Evolutionary conservation across 2,113 vertebrate genomes (phyloP), one percentile per base, ranked within the genome.

Genomic region (Semicossyphus pulcher): DNA sequence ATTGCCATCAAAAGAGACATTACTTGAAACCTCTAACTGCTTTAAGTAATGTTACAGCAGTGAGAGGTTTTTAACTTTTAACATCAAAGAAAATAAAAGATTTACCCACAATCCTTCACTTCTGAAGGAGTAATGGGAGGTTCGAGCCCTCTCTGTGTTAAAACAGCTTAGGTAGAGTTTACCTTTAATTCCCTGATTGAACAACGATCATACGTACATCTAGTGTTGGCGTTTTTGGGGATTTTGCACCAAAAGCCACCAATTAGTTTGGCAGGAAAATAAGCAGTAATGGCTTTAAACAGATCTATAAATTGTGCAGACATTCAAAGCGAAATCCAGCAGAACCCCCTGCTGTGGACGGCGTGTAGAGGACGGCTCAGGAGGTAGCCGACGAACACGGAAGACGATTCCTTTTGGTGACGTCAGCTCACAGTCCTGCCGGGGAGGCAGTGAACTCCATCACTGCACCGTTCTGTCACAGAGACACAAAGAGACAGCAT

Each of bases 401-500:
- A 23, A 7, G 34, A 21, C 0, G 18, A 1, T 37, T 65, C 65
- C 36, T 34, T 41, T 37, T 16, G 21, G 37, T 10, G 10, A 14
- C 54, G 44, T 16, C 1, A 16, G 16, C 29, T 93, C 87, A 90
- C 49, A 2, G 37, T 72, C 21, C 72, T 12, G 32, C 1, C 10
- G 83, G n/a, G 10, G 42, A 0, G 44, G 84, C 83, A 0, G 52
- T 70, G 72, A 90, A 87, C 26, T 90, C 53, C 4, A 86, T 88
- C 34, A 45, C 64, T 36, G 63, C 77, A 1, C 71, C 73, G 20
- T 39, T 88, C 92, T 94, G 83, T 63, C 61, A 78, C 23, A 23
- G n/a, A 32, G 26, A 72, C 20, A 75, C 25, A 83, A 32, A 78
- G 16, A 76, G 11, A 34, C 39, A 7, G 18, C 32, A 29, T 85